Percentiles rank a stretch among this genome's conserved stretches.
Evolutionary conservation across 92 coral and sea anemone genomes (phyloP).

Genomic region (Muricea muricata): DNA sequence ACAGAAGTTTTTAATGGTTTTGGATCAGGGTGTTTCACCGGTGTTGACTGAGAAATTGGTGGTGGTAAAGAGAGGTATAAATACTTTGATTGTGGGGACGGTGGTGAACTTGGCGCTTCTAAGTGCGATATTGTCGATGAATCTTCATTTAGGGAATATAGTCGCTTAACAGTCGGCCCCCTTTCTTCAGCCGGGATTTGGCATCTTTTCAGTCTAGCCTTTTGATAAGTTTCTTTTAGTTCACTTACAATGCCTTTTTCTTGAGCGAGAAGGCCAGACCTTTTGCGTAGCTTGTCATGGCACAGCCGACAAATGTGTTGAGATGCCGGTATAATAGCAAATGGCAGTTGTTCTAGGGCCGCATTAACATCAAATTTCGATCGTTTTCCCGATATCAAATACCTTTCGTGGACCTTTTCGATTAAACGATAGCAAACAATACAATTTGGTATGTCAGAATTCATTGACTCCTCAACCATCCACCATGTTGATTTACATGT

Average conservation of each 20-base stretch:
- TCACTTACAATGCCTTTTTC: conserved; percentile 11
- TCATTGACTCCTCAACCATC: too few relatives aligned
- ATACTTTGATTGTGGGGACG: background rate
- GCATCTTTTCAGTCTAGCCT: background rate
- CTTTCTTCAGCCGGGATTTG: background rate
- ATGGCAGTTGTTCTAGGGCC: conserved; percentile 8
- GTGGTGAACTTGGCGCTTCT: background rate
- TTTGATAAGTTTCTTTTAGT: conserved; percentile 10
- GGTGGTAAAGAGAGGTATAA: background rate
- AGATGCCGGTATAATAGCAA: background rate
- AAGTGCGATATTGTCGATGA: background rate
- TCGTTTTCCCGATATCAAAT: background rate
- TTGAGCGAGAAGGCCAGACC: conserved; percentile 2
- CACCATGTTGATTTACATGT: too few relatives aligned
- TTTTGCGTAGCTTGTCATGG: conserved; percentile 8
- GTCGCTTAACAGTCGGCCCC: background rate
- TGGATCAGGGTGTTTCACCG: background rate
- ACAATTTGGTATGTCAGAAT: too few relatives aligned
- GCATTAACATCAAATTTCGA: conserved; percentile 24
- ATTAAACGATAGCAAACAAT: too few relatives aligned
- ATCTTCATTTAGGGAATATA: too few relatives aligned
- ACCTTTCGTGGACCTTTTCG: background rate
- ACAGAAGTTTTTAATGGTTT: background rate
- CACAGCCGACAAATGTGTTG: conserved; percentile 27
- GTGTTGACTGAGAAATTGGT: background rate